phyloP scores from a whole-genome alignment of 1,140 invertebrate genomes.

The Gonatopus flavifemur region DNA sequence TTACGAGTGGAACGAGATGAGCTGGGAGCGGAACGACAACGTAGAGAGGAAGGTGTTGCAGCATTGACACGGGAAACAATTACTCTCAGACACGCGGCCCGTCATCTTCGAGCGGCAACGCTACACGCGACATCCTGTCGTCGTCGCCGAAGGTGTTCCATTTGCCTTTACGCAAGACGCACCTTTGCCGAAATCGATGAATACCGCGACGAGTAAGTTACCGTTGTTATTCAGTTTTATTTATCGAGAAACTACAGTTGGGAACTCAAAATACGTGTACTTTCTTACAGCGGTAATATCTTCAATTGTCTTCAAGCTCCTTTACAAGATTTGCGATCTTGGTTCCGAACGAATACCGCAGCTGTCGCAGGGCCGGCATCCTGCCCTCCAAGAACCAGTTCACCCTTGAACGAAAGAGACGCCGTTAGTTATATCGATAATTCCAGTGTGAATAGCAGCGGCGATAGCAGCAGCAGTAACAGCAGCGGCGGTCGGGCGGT shows the following conservation, averaged over 20 bases:
- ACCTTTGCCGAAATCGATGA: constrained; percentile 62
- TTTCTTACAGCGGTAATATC: constrained; percentile 58
- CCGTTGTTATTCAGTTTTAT: background rate
- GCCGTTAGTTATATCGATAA: constrained; percentile 48
- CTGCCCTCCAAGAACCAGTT: constrained; percentile 38
- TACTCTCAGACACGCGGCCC: constrained; percentile 46
- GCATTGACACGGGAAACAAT: constrained; percentile 44
- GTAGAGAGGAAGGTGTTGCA: constrained; percentile 50
- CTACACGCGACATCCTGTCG: constrained; percentile 52
- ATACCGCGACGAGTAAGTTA: constrained; percentile 58
- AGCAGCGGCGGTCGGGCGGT: constrained; percentile 21
- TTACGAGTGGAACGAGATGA: constrained; percentile 57
- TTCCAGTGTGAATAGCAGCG: constrained; percentile 10
- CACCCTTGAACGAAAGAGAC: constrained; percentile 35
- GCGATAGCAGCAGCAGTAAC: constrained; percentile 27
- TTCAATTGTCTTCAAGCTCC: constrained; percentile 65
- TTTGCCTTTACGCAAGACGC: constrained; percentile 64
- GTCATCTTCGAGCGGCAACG: constrained; percentile 48
- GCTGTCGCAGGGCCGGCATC: constrained; percentile 38
- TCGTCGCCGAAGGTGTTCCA: constrained; percentile 61
- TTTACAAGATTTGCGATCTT: constrained; percentile 60
- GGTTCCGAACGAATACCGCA: constrained; percentile 57
- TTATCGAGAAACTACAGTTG: background rate
- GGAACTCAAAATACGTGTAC: no score
- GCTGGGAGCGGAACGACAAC: constrained; percentile 45